phyloP scores from a whole-genome alignment of 1,140 invertebrate species.

The Drosophila mojavensis region DNA sequence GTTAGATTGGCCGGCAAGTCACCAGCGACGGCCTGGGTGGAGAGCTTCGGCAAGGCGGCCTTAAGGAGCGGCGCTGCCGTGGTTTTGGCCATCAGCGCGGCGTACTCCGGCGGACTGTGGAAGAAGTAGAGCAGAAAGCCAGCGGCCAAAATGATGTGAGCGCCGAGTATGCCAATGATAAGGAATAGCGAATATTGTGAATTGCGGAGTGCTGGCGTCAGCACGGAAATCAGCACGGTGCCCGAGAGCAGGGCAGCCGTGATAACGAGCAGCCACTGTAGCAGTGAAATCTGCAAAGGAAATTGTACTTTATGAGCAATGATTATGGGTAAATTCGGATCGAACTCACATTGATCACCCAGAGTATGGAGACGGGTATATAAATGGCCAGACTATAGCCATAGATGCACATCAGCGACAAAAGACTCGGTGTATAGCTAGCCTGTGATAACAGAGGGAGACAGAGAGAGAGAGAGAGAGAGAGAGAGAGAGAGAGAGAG shows the following conservation, averaged over 20 bases:
- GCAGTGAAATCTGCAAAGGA: slow-evolving; percentile 87
- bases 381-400: slow-evolving; percentile 98
- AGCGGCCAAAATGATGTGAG: slow-evolving; percentile 92
- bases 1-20: slow-evolving; percentile 44
- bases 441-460: slow-evolving; percentile 82
- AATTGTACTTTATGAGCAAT: neutral
- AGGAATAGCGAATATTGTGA: slow-evolving; percentile 89
- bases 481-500: slow-evolving; percentile 9
- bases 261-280: slow-evolving; percentile 95
- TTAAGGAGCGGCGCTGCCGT: neutral
- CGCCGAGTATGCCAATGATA: slow-evolving; percentile 87
- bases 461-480: slow-evolving; percentile 19
- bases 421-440: slow-evolving; percentile 87
- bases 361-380: slow-evolving; percentile 96
- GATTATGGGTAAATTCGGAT: neutral
- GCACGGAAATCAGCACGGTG: slow-evolving; percentile 91
- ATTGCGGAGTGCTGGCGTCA: slow-evolving; percentile 90
- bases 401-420: slow-evolving; percentile 95
- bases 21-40: slow-evolving; percentile 18
- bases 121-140: slow-evolving; percentile 94
- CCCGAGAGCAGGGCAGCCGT: slow-evolving; percentile 93
- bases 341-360: slow-evolving; percentile 88
- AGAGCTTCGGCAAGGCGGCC: slow-evolving; percentile 26
- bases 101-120: slow-evolving; percentile 70
- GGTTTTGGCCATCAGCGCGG: neutral